Evolutionary conservation across 2,113 vertebrate species (phyloP), one percentile per base, ranked within the genome.

Genomic region (Colistium nudipinnis): DNA sequence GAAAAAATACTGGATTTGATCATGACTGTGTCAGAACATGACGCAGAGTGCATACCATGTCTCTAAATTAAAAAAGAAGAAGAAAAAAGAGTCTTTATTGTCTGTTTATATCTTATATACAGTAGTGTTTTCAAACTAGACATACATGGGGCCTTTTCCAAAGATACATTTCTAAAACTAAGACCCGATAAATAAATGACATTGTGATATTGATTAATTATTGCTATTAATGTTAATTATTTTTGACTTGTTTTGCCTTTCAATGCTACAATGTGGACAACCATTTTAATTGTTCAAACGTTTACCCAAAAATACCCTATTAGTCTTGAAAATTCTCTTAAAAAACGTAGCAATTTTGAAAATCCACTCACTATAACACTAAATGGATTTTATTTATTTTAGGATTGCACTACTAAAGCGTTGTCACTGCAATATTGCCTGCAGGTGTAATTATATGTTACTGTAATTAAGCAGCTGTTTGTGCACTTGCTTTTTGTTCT

Each of bases 381-480:
- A 22, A 24, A 41, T 41, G 33, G 14, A 4, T 0, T 36, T 44
- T 19, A 13, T n/a, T n/a, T 25, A 9, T 7, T 12, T 2, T 28
- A 0, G 19, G 55, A 39, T 43, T 10, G 14, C 2, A 16, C 24
- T n/a, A 24, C 51, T 25, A 6, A 3, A 49, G 6, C 10, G 6
- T 14, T 28, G 35, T 52, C 20, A 74, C 6, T 51, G 1, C 24
- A 30, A n/a, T 47, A 13, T 49, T 52, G 16, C 35, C 25, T 19
- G 44, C 24, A 56, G 41, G 28, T 65, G 35, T 28, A 43, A 74
- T 65, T 64, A 56, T 19, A 48, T 3, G n/a, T 38, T 31, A 59
- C 27, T 74, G 45, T 59, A 59, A 57, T 64, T 25, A 49, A 33
- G 52, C 52, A 31, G 33, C 25, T 41, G n/a, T 47, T 41, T 47